A percentile compares a stretch with the other conserved stretches of the same genome.
Conservation (phyloP, 2,113 vertebrate genomes). For the Actenoides lindsayi region DNA sequence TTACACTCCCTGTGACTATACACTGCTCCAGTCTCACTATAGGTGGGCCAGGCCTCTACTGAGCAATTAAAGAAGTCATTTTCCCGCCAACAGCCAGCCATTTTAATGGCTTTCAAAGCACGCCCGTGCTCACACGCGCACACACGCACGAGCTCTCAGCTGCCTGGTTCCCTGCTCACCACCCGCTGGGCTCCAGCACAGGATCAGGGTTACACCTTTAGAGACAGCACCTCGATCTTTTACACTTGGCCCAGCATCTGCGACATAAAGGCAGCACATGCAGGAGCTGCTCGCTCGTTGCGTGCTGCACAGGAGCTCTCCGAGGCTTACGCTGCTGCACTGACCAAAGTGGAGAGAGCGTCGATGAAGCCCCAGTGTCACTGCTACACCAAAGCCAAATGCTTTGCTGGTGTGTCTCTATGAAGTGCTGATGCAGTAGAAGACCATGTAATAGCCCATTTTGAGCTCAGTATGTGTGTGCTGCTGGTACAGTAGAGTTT, state of each 20-base stretch:
- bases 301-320: accelerated
- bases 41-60: conserved; percentile 53
- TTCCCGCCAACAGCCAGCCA: background rate
- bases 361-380: background rate
- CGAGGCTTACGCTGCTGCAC: accelerated
- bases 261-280: accelerated
- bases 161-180: accelerated
- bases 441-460: accelerated
- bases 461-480: accelerated
- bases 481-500: background rate
- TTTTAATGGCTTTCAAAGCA: background rate
- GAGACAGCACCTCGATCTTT: background rate
- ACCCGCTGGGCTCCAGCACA: accelerated
- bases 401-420: accelerated
- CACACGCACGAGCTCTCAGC: background rate
- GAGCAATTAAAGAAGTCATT: conserved; percentile 33
- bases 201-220: background rate
- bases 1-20: conserved; percentile 32
- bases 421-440: background rate
- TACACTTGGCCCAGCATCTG: background rate
- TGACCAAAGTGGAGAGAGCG: accelerated
- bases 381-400: accelerated
- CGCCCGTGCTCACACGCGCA: accelerated
- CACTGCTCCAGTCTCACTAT: conserved; percentile 17
- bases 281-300: accelerated